These are phyloP conservation scores for Parapristionchus giblindavisi DNA, from an alignment of 2,888 invertebrate species.

Conservation along the genomic window DNA sequence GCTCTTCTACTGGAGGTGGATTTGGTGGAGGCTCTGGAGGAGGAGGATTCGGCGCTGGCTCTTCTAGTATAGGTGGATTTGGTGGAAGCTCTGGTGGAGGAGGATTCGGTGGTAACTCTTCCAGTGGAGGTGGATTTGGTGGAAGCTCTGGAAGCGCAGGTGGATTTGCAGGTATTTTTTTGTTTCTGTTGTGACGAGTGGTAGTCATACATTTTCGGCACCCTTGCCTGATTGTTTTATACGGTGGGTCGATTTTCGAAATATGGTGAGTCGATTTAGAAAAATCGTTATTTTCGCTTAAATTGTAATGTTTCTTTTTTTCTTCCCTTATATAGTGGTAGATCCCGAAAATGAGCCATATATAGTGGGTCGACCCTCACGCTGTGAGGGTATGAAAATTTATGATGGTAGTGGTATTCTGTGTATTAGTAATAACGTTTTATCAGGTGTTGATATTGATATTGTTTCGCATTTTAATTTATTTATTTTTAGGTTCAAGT, in stretches of 20 bases:
- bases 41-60: constrained; percentile 39
- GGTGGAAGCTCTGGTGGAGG: constrained; percentile 33
- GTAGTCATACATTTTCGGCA: too few relatives aligned
- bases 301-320: too few relatives aligned
- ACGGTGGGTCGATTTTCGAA: too few relatives aligned
- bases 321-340: too few relatives aligned
- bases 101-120: constrained; percentile 39
- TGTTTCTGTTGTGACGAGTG: constrained; percentile 18
- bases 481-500: not conserved
- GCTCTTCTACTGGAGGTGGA: constrained; percentile 39
- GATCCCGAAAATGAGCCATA: too few relatives aligned
- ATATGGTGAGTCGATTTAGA: too few relatives aligned
- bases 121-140: constrained; percentile 21
- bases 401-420: constrained; percentile 5
- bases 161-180: constrained; percentile 38
- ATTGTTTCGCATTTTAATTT: not conserved
- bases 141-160: not conserved
- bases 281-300: too few relatives aligned
- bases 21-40: constrained; percentile 29
- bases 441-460: too few relatives aligned
- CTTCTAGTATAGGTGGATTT: constrained; percentile 30
- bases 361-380: too few relatives aligned
- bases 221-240: too few relatives aligned
- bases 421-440: too few relatives aligned
- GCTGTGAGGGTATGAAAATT: too few relatives aligned